Evolutionary conservation across 1,140 invertebrate species (phyloP).

Genomic region (Diabrotica undecimpunctata): DNA sequence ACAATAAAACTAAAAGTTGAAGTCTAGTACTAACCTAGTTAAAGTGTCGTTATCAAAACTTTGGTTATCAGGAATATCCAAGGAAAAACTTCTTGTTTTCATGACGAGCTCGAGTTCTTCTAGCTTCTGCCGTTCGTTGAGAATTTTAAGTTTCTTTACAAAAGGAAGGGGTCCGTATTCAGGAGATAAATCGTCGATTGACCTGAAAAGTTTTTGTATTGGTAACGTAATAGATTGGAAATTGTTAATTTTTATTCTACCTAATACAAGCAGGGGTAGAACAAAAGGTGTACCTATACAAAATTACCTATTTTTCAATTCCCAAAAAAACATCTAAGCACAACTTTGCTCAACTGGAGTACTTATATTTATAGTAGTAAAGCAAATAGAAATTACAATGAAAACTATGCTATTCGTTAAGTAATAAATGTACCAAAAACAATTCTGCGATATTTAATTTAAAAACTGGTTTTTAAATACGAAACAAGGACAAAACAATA

Average conservation of each 20-base stretch:
- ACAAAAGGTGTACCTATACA: too few species aligned
- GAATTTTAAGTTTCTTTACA: conserved; percentile 82
- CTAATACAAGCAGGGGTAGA: too few species aligned
- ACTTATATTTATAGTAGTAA: background rate
- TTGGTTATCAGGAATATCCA: conserved; percentile 66
- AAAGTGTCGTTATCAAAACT: conserved; percentile 54
- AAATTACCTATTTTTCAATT: too few species aligned
- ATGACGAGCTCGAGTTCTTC: conserved; percentile 74
- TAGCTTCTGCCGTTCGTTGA: conserved; percentile 82
- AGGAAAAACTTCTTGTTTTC: conserved; percentile 69
- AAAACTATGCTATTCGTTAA: too few species aligned
- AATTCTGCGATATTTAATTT: too few species aligned
- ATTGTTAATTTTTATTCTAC: too few species aligned
- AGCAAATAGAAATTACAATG: background rate
- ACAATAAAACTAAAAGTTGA: too few species aligned
- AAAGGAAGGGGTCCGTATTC: conserved; percentile 83
- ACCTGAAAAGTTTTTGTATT: conserved; percentile 40
- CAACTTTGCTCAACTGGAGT: background rate
- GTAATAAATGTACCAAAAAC: too few species aligned
- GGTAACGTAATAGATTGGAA: too few species aligned
- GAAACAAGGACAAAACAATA: too few species aligned
- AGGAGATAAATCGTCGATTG: conserved; percentile 81
- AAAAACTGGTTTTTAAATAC: too few species aligned
- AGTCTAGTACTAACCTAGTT: conserved; percentile 20
- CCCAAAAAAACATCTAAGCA: background rate